Conservation (phyloP, 1,140 invertebrate genomes). For the Aphis gossypii region DNA sequence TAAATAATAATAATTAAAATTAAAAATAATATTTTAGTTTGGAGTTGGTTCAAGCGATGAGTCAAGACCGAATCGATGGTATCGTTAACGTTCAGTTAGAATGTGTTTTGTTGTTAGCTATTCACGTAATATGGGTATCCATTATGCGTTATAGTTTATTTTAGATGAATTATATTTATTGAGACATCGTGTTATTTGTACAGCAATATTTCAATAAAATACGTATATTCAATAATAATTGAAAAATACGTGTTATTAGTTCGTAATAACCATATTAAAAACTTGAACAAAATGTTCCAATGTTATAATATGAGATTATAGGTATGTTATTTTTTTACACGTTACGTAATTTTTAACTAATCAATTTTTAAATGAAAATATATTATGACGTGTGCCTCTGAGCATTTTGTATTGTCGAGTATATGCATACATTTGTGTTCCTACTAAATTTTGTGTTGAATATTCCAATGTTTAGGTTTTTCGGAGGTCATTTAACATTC, state of each 20-base stretch:
- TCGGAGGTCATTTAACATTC: neutral
- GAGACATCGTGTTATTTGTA: neutral
- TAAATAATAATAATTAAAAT: neutral
- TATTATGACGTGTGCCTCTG: neutral
- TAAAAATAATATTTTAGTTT: neutral
- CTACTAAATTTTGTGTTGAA: neutral
- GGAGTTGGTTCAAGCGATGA: neutral
- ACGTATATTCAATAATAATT: neutral
- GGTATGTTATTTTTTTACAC: neutral
- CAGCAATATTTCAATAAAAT: neutral
- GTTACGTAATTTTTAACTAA: neutral
- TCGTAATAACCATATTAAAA: neutral
- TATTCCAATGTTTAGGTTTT: neutral
- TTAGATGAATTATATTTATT: neutral
- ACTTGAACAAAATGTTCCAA: neutral
- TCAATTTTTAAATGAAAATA: neutral
- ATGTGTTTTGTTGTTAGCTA: neutral
- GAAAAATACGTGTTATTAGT: neutral
- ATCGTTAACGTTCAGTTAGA: neutral
- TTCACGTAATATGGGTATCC: neutral
- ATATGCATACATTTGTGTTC: neutral
- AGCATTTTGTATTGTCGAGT: neutral
- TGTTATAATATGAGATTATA: neutral
- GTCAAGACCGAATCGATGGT: neutral
- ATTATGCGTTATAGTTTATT: neutral